Evolutionary conservation across 2,888 invertebrate species (phyloP).

Genomic region (Cryptocephalus moraei): DNA sequence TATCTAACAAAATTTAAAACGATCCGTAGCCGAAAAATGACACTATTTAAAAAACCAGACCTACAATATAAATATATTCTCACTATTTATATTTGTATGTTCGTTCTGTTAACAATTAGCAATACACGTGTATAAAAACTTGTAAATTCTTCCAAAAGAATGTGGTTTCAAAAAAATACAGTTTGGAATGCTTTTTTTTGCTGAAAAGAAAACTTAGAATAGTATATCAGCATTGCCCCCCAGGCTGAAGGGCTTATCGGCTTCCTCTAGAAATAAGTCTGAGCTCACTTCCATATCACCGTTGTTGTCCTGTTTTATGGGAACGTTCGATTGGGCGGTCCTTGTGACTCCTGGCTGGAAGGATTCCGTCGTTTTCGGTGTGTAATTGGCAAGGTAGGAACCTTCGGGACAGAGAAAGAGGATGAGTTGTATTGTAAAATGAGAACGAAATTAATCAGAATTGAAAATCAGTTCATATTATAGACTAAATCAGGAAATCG

Average conservation of each 20-base stretch:
- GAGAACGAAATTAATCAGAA: no score
- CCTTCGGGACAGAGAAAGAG: constrained; percentile 46
- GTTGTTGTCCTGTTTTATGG: constrained; percentile 58
- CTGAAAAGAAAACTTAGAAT: constrained; percentile 23
- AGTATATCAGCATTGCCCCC: constrained; percentile 36
- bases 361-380: constrained; percentile 63
- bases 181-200: neutral
- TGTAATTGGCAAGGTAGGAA: constrained; percentile 64
- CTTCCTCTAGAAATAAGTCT: constrained; percentile 20
- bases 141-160: neutral
- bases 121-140: neutral
- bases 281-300: constrained; percentile 41
- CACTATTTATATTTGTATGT: constrained; percentile 3
- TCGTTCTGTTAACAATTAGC: neutral
- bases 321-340: constrained; percentile 28
- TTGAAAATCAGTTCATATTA: no score
- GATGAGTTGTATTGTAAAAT: no score
- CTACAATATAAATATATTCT: no score
- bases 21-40: no score
- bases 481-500: no score
- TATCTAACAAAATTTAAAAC: no score
- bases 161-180: neutral
- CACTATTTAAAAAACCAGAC: no score
- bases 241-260: constrained; percentile 33
- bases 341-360: constrained; percentile 76